These are phyloP conservation scores for Thaumetopoea pityocampa DNA, from an alignment of 1,140 invertebrate species.

Conservation along the genomic window DNA sequence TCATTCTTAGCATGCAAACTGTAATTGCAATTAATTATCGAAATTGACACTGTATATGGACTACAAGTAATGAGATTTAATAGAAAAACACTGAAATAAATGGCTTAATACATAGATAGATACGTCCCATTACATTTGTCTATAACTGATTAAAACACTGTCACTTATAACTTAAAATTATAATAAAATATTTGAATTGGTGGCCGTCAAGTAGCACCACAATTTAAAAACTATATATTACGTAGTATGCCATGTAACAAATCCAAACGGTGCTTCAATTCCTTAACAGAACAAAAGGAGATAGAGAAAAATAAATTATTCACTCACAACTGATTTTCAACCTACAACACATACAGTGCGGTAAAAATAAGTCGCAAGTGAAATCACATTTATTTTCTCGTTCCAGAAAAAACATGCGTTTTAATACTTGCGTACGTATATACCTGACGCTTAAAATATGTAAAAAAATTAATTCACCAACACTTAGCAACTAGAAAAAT, in stretches of 20 bases:
- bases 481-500: slow-evolving; percentile 70
- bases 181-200: slow-evolving; percentile 50
- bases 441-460: slow-evolving; percentile 36
- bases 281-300: slow-evolving; percentile 29
- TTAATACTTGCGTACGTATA: slow-evolving; percentile 60
- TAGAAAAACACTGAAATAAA: slow-evolving; percentile 15
- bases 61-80: slow-evolving; percentile 31
- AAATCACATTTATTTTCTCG: slow-evolving; percentile 19
- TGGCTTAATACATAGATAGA: slow-evolving; percentile 14
- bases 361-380: too few relatives aligned
- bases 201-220: slow-evolving; percentile 58
- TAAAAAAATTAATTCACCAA: slow-evolving; percentile 66
- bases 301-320: slow-evolving; percentile 35
- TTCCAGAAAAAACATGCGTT: slow-evolving; percentile 31
- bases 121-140: slow-evolving; percentile 26
- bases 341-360: too few relatives aligned
- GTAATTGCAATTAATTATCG: slow-evolving; percentile 10
- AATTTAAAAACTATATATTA: slow-evolving; percentile 50
- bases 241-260: slow-evolving; percentile 37
- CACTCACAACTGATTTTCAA: too few relatives aligned
- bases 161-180: slow-evolving; percentile 48
- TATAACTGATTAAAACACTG: slow-evolving; percentile 30
- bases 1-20: not conserved
- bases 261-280: slow-evolving; percentile 39
- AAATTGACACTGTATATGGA: slow-evolving; percentile 7